phyloP scores from a whole-genome alignment of 2,888 invertebrate genomes.

The Epiperipatus broadwayi region DNA sequence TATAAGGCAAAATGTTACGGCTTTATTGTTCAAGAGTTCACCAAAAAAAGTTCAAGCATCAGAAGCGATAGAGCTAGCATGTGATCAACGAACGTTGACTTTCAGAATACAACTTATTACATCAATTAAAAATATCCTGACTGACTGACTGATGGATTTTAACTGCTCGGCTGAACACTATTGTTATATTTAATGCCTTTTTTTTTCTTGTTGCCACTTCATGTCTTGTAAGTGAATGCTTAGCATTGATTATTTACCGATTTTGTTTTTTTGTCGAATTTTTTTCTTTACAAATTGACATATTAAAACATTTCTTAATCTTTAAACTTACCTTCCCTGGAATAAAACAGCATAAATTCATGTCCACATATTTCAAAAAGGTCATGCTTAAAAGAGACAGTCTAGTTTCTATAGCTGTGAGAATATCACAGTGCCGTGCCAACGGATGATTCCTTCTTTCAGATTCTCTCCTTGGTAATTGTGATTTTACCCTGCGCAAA shows the following conservation, averaged over 20 bases:
- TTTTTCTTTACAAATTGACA: conserved; percentile 14
- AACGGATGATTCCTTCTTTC: conserved; percentile 65
- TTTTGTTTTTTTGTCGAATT: background rate
- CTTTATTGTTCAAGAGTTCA: no score
- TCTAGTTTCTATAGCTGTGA: conserved; percentile 72
- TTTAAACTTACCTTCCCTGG: conserved; percentile 54
- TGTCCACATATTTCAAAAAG: conserved; percentile 66
- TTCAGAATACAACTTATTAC: no score
- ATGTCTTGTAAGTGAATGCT: no score
- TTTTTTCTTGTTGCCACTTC: no score
- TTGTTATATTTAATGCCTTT: no score
- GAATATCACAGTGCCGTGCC: conserved; percentile 68
- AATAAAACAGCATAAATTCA: conserved; percentile 68
- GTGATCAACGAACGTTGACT: no score
- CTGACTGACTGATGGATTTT: no score
- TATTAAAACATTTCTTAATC: background rate
- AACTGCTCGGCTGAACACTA: no score
- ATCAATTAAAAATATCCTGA: no score
- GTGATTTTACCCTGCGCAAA: conserved; percentile 54
- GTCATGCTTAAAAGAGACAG: conserved; percentile 84
- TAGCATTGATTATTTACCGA: background rate
- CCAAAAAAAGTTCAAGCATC: no score
- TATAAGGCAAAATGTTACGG: no score
- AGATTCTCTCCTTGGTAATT: conserved; percentile 67
- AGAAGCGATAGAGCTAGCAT: no score